Percentiles rank a stretch among this genome's conserved stretches.
These are phyloP conservation scores for Macrochelys suwanniensis DNA, from an alignment of 2,797 vertebrate species.

Conservation along the genomic window DNA sequence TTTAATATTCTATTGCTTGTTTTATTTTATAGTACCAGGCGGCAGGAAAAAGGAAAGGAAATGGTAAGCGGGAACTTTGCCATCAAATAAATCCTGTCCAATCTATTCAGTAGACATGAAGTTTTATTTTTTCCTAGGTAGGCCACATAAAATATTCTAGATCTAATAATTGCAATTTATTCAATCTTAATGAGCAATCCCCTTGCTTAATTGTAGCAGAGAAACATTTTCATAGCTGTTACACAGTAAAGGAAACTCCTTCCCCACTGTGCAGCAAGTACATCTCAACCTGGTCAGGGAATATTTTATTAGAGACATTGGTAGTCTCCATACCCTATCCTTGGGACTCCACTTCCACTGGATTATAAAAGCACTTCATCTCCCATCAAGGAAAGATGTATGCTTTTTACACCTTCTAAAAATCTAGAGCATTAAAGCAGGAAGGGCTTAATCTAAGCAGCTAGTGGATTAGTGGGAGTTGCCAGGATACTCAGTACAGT, in stretches of 20 bases:
- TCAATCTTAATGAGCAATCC: not conserved
- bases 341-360: not conserved
- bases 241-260: not conserved
- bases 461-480: constrained; percentile 58
- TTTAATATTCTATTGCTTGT: constrained; percentile 3
- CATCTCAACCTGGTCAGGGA: not conserved
- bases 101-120: constrained; percentile 7
- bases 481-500: not conserved
- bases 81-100: not conserved
- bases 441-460: constrained; percentile 65
- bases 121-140: constrained; percentile 20
- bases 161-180: not conserved
- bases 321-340: fast-evolving
- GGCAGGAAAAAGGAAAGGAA: constrained; percentile 31
- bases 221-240: not conserved
- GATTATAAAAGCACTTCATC: not conserved
- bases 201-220: not conserved
- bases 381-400: constrained; percentile 28
- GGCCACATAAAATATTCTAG: not conserved
- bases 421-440: constrained; percentile 64
- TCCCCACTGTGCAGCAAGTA: not conserved
- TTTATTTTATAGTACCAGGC: not conserved
- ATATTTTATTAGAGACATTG: fast-evolving
- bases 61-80: not conserved
- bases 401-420: constrained; percentile 55